Conservation (phyloP, 2,888 invertebrate genomes). For the Apeira syringaria region DNA sequence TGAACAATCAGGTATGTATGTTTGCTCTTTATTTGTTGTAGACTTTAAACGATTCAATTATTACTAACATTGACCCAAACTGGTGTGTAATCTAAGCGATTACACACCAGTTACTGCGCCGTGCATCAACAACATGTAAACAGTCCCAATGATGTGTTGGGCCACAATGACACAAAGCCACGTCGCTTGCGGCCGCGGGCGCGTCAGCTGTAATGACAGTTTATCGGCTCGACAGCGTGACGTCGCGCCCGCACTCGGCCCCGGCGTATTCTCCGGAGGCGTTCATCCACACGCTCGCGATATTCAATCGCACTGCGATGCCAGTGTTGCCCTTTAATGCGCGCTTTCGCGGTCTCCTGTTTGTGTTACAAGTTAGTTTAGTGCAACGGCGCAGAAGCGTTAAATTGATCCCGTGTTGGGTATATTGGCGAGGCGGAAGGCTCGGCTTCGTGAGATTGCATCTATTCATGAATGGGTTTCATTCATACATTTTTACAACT, state of each 20-base stretch:
- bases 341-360: constrained; percentile 48
- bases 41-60: no score
- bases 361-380: constrained; percentile 67
- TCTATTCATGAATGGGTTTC: constrained; percentile 56
- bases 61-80: no score
- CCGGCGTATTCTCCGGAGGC: constrained; percentile 65
- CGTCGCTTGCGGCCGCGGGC: no score
- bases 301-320: constrained; percentile 55
- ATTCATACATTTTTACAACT: constrained; percentile 70
- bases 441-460: constrained; percentile 45
- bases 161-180: no score
- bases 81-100: no score
- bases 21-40: no score
- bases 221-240: constrained; percentile 59
- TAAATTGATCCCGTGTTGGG: constrained; percentile 68
- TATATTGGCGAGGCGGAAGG: constrained; percentile 64
- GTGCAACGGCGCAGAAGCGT: constrained; percentile 74
- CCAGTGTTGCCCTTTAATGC: constrained; percentile 44
- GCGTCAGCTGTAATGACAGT: constrained; percentile 66
- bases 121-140: no score
- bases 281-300: constrained; percentile 70
- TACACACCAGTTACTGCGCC: no score
- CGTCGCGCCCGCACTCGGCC: constrained; percentile 42
- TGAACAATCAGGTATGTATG: no score
- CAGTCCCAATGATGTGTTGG: no score